A percentile compares a stretch with the other conserved stretches of the same genome.
Conservation (phyloP, 2,113 vertebrate genomes). For the Bagarius yarrelli region DNA sequence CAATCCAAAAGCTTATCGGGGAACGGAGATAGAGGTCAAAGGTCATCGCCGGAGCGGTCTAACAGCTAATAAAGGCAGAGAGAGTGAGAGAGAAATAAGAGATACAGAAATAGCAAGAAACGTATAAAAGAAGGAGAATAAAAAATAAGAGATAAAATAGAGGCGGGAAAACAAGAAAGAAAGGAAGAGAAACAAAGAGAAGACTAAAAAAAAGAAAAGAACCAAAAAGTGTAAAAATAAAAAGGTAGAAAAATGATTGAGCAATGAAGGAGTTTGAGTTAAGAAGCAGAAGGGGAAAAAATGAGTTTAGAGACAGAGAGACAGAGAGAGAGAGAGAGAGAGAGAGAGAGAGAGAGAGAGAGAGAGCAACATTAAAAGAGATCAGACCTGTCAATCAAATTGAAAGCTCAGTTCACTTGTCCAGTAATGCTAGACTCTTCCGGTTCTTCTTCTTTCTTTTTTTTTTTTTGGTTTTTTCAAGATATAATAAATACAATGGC, state of each 20-base stretch:
- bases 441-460: not conserved
- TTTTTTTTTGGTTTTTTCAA: too few species aligned
- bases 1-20: slow-evolving; percentile 1
- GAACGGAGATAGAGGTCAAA: not conserved
- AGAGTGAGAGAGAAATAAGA: not conserved
- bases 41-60: not conserved
- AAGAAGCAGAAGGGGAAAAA: too few species aligned
- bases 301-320: not conserved
- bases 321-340: not conserved
- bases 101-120: not conserved
- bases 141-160: too few species aligned
- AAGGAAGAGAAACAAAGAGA: not conserved
- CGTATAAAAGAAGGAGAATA: too few species aligned
- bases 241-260: too few species aligned
- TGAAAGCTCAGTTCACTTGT: slow-evolving; percentile 48
- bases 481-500: not conserved
- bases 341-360: not conserved
- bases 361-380: not conserved
- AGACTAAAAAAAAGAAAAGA: not conserved
- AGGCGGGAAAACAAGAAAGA: rapidly evolving
- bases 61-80: not conserved
- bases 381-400: slow-evolving; percentile 44
- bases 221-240: too few species aligned
- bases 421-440: slow-evolving; percentile 14
- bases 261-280: too few species aligned